Base-by-base conservation (phyloP, 92 coral and sea anemone genomes). In the Zoanthus sociatus region DNA sequence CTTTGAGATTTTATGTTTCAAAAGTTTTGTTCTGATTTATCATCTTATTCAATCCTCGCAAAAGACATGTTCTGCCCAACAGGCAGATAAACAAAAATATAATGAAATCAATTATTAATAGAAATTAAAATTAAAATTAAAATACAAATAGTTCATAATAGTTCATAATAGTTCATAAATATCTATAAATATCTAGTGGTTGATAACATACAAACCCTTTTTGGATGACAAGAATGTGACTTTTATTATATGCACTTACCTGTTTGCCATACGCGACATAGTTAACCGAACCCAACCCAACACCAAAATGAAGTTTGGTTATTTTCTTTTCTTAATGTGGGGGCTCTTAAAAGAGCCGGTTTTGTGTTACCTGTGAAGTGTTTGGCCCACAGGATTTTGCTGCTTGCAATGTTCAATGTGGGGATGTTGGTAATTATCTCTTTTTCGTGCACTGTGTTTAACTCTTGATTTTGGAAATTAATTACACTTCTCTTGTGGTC, bases 21-120 rank as follows among this genome's bases (percentile, higher is more conserved):
- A 87, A 87, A 78, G 85, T 87, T 18, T 45, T 86, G 42, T 53
- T 63, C 67, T 82, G 63, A 56, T 56, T 56, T 56, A 17, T 56
- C 16, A 56, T 56, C 17, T 9, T 12, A 1, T 56, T 56, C 63
- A 8, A 56, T 56, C 63, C 63, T 56, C 16, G 8, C 11, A 54
- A 54, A 54, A 54, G 13, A 56, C 63, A 56, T 56, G 63, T 56
- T 56, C 63, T 56, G 63, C 63, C 63, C 63, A 26, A 26, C 26
- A 56, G 63, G 63, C 63, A 56, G 15, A 56, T 9, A 56, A 56
- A 56, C 63, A 56, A 56, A 1, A 9, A 56, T 56, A 37, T 56
- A 56, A 9, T 56, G 63, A 56, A 56, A 56, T 12, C 11, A 56
- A 56, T 56, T 56, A 12, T 56, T 56, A 3, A 11, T 56, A 12